These are phyloP conservation scores for Sciurus carolinensis DNA, from an alignment of 2,797 vertebrate species.

Conservation along the genomic window DNA sequence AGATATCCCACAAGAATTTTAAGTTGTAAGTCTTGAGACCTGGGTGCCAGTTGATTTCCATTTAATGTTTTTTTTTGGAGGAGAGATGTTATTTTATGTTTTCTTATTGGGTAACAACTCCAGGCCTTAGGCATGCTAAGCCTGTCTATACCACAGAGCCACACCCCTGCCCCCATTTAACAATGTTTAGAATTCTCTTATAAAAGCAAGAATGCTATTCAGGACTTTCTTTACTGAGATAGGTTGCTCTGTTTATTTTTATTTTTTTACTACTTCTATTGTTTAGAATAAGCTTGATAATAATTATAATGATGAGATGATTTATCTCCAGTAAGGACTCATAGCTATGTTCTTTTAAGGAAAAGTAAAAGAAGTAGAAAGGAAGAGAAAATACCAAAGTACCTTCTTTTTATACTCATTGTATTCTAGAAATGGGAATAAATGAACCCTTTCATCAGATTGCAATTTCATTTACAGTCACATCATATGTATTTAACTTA, in stretches of 20 bases:
- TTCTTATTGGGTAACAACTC: not conserved
- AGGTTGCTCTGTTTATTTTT: not conserved
- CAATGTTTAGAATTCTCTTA: not conserved
- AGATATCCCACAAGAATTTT: conserved; percentile 46
- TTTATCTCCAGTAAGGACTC: conserved; percentile 28
- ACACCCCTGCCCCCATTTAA: not conserved
- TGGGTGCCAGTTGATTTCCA: not conserved
- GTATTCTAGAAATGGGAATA: conserved; percentile 40
- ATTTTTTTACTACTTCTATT: conserved; percentile 31
- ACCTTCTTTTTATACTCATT: not conserved
- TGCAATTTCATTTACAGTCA: conserved; percentile 47
- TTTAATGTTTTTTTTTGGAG: not conserved
- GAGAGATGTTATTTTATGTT: not conserved
- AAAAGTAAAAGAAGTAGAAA: conserved; percentile 28
- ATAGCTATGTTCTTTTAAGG: conserved; percentile 28
- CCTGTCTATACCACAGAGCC: not conserved
- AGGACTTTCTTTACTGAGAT: not conserved
- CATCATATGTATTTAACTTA: conserved; percentile 28
- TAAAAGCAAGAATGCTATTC: not conserved
- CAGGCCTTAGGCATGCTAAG: not conserved
- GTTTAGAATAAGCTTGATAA: conserved; percentile 11
- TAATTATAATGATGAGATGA: conserved; percentile 14
- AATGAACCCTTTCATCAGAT: conserved; percentile 25
- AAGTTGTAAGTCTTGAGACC: not conserved
- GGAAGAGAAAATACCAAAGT: not conserved